These are phyloP conservation scores for Galleria mellonella DNA, from an alignment of 1,140 invertebrate species.

Conservation along the genomic window DNA sequence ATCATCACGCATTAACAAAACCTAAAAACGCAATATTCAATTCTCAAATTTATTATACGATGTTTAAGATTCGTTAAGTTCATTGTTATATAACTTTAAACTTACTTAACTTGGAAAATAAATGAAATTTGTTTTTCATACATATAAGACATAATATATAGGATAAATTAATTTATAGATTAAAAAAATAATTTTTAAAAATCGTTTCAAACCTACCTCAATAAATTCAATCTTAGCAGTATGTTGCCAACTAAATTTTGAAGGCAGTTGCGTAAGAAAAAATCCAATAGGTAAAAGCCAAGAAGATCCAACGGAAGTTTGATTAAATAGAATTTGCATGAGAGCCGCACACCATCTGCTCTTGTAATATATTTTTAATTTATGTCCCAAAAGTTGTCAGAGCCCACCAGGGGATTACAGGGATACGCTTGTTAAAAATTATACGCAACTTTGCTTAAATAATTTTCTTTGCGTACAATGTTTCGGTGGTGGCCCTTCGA, in stretches of 20 bases:
- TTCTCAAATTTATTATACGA: too few relatives aligned
- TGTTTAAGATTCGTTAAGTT: too few relatives aligned
- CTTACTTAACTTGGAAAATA: too few relatives aligned
- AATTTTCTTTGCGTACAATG: constrained; percentile 24
- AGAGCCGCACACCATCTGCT: constrained; percentile 41
- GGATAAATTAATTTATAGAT: too few relatives aligned
- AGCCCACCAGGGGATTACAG: constrained; percentile 22
- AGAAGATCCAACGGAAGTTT: constrained; percentile 37
- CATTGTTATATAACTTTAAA: too few relatives aligned
- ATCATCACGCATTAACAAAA: too few relatives aligned
- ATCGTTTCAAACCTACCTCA: too few relatives aligned
- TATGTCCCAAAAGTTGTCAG: constrained; percentile 49
- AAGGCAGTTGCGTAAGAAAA: constrained; percentile 19
- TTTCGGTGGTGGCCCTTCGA: constrained; percentile 1
- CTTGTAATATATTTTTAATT: constrained; percentile 63
- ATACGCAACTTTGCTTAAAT: constrained; percentile 23
- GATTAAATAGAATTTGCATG: constrained; percentile 61
- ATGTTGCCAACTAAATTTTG: neutral
- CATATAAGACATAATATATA: too few relatives aligned
- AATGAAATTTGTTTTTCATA: too few relatives aligned
- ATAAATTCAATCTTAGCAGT: too few relatives aligned
- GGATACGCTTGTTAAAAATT: constrained; percentile 34
- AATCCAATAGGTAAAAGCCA: constrained; percentile 31
- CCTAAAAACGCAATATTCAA: too few relatives aligned
- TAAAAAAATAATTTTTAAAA: too few relatives aligned